Conservation (phyloP, 2,888 invertebrate genomes). For the Aplocera efformata region DNA sequence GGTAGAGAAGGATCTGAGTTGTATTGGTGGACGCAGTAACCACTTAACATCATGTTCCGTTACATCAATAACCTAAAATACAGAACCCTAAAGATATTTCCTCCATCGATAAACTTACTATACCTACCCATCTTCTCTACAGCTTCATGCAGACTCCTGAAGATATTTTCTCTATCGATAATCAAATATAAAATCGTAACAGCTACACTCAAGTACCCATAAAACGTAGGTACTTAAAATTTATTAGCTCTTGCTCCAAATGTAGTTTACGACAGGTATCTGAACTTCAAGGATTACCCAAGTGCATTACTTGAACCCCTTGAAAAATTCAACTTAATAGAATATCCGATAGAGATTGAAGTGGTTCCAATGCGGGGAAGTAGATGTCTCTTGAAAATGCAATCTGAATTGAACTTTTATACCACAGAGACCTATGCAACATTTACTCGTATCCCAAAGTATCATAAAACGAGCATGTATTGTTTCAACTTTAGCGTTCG, state of each 20-base stretch:
- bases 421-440: too few species aligned
- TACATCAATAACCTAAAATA: too few species aligned
- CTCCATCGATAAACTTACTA: not conserved
- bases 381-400: constrained; percentile 1
- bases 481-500: too few species aligned
- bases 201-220: constrained; percentile 27
- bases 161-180: constrained; percentile 8
- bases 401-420: too few species aligned
- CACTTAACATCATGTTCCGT: too few species aligned
- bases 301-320: constrained; percentile 14
- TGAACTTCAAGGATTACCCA: constrained; percentile 12
- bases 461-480: too few species aligned
- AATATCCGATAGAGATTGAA: too few species aligned
- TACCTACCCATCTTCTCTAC: not conserved
- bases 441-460: too few species aligned
- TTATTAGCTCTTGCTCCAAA: constrained; percentile 31
- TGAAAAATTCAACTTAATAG: constrained; percentile 2
- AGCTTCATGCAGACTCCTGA: constrained; percentile 1
- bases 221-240: constrained; percentile 32
- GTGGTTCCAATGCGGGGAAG: constrained; percentile 13
- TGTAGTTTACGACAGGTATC: constrained; percentile 32
- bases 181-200: constrained; percentile 27
- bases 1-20: too few species aligned
- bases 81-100: constrained; percentile 11
- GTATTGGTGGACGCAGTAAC: too few species aligned